Evolutionary conservation across 2,888 invertebrate species (phyloP), one percentile per base, ranked within the genome.

Genomic region (Pomacea canaliculata): DNA sequence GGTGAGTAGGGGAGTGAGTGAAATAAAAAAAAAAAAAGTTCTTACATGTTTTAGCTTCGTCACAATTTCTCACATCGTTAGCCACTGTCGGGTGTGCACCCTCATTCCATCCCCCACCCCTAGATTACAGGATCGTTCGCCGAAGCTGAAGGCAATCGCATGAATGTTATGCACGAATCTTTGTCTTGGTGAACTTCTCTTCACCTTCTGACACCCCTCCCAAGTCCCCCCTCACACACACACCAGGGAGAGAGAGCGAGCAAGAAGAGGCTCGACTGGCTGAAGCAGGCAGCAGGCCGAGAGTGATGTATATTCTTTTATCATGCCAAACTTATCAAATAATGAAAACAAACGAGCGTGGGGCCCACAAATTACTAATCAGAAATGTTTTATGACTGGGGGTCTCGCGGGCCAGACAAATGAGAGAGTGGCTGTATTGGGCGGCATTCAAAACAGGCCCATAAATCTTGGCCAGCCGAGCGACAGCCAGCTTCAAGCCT

Each of bases 341-440:
- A 83, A 83, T 83, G 83, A 83, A 82, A 83, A 83, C 83, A 80
- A 83, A 83, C 81, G 83, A 81, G 82, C 73, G 75, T 65, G 66
- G 70, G 77, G 79, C 77, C 78, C 81, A 81, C 83, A 82, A 80
- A 81, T 81, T 82, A 81, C 80, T 76, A 79, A 80, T 80, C 80
- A 80, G 66, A 76, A 70, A 79, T 79, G 77, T 71, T 79, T 79
- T 79, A 79, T 70, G 76, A 70, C 69, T 63, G 66, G 46, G 65
- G 60, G 76, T 27, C 70, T 70, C 66, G 70, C 37, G 67, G 73
- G 78, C 76, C 78, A 79, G 79, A 79, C 79, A 76, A 67, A 76
- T 74, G 78, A 72, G 74, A 66, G 71, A 69, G 70, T 65, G 48
- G 73, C 49, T 73, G 73, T 78, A 76, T 73, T 70, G 73, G 73